Percentiles rank a stretch among this genome's conserved stretches.
These are phyloP conservation scores for Cryptoleucopteryx plumbea DNA, from an alignment of 2,113 vertebrate genomes.

Conservation along the genomic window DNA sequence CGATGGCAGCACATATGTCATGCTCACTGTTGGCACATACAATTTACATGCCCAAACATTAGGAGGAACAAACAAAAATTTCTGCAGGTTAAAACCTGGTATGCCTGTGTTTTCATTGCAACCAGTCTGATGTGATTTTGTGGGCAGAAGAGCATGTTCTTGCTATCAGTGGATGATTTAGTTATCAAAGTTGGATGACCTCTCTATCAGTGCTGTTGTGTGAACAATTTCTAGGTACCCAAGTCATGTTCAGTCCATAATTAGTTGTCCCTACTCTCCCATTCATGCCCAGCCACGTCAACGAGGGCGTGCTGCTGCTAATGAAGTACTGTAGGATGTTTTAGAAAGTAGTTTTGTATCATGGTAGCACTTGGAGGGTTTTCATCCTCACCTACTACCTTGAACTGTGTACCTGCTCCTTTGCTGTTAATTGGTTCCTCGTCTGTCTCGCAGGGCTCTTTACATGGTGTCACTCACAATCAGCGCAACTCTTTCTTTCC, in stretches of 20 bases:
- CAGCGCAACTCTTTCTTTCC: not conserved
- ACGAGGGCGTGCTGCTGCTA: not conserved
- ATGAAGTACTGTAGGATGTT: not conserved
- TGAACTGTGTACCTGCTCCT: not conserved
- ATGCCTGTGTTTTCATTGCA: not conserved
- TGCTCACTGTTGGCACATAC: not conserved
- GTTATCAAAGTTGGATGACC: not conserved
- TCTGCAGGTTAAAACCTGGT: not conserved
- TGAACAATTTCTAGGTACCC: not conserved
- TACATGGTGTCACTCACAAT: not conserved
- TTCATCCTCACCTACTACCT: not conserved
- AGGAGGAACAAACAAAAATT: not conserved
- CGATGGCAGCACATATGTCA: not conserved
- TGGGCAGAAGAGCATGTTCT: not conserved
- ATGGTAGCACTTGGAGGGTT: not conserved
- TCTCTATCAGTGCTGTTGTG: not conserved
- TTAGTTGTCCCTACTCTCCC: not conserved
- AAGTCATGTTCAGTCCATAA: not conserved
- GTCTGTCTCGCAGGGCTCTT: not conserved
- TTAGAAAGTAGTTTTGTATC: not conserved
- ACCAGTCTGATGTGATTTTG: not conserved
- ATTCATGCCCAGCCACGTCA: not conserved
- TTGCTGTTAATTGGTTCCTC: not conserved
- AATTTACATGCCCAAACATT: not conserved
- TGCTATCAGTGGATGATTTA: not conserved